Evolutionary conservation across 2,113 vertebrate species (phyloP), one percentile per base, ranked within the genome.

Genomic region (Ctenodactylus gundi): DNA sequence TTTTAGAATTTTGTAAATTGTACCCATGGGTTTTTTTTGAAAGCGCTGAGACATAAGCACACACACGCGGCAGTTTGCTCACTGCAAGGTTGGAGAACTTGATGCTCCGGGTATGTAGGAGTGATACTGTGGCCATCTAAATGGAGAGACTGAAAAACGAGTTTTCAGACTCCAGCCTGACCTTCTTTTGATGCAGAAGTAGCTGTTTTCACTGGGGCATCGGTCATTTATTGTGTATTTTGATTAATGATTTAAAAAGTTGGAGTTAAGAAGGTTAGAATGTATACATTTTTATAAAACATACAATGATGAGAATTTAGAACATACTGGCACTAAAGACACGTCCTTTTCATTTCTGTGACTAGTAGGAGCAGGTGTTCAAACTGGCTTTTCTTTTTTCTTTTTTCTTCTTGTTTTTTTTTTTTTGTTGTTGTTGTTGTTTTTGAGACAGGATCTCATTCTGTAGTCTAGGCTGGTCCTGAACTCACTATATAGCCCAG

Each of bases 101-200:
- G 82, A 88, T 81, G 46, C 36, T 90, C 81, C 46, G 18, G 36
- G 15, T 89, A 51, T 90, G 70, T 92, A 88, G 94, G 94, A 75
- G n/a, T 68, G 49, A 92, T 82, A 78, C 51, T 31, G 14, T 0
- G 10, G 7, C 49, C n/a, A 29, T 93, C 62, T 93, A 39, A 81
- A 78, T 44, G 36, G 85, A 70, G 85, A 84, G 51, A 3, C 9
- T 85, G n/a, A 72, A 73, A 46, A 55, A 39, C 0, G 4, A 58
- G 57, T 68, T 95, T 95, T 94, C 36, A 82, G 60, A 57, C 36
- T 82, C 51, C 57, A 55, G 60, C 44, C 49, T 41, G 57, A 34
- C 27, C 72, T 75, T 72, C 64, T n/a, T 46, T 95, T 51, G 11
- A 9, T 92, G 80, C 31, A 60, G 49, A 86, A 77, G n/a, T 53